Evolutionary conservation across 92 coral and sea anemone species (phyloP).

Genomic region (Epizoanthus stellaris): DNA sequence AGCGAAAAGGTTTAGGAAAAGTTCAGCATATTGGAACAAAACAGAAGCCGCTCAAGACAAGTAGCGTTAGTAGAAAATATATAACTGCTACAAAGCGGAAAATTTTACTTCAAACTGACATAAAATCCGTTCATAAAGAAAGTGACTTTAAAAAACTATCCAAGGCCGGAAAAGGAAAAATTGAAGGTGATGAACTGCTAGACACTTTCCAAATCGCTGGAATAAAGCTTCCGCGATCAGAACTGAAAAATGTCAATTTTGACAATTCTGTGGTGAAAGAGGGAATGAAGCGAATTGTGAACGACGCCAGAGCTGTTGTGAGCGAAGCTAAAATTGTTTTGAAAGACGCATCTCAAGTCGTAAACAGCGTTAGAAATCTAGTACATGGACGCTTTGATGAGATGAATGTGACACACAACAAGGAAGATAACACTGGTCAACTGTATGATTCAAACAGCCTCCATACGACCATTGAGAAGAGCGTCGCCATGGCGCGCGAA

Average conservation of each 20-base stretch:
- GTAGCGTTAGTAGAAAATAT: neutral
- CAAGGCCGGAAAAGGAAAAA: neutral
- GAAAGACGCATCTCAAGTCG: slow-evolving; percentile 70
- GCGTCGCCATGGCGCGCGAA: neutral
- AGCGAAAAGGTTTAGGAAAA: neutral
- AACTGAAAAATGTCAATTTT: slow-evolving; percentile 56
- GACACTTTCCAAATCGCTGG: slow-evolving; percentile 38
- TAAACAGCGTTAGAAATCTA: slow-evolving; percentile 62
- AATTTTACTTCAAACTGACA: neutral
- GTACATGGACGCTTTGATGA: slow-evolving; percentile 52
- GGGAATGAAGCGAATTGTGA: slow-evolving; percentile 64
- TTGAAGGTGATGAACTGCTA: neutral
- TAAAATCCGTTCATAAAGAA: neutral
- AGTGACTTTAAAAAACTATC: neutral
- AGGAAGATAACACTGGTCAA: neutral
- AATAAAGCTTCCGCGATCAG: slow-evolving; percentile 57
- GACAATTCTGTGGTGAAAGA: slow-evolving; percentile 56
- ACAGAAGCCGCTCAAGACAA: neutral
- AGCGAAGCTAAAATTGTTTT: slow-evolving; percentile 76
- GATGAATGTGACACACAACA: neutral
- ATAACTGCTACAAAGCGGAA: neutral
- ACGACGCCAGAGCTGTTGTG: slow-evolving; percentile 71
- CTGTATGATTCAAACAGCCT: neutral
- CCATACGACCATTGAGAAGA: neutral
- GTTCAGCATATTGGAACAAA: neutral